A percentile compares a stretch with the other conserved stretches of the same genome.
Evolutionary conservation across 2,888 invertebrate species (phyloP).

Genomic region (Orthosia cruda): DNA sequence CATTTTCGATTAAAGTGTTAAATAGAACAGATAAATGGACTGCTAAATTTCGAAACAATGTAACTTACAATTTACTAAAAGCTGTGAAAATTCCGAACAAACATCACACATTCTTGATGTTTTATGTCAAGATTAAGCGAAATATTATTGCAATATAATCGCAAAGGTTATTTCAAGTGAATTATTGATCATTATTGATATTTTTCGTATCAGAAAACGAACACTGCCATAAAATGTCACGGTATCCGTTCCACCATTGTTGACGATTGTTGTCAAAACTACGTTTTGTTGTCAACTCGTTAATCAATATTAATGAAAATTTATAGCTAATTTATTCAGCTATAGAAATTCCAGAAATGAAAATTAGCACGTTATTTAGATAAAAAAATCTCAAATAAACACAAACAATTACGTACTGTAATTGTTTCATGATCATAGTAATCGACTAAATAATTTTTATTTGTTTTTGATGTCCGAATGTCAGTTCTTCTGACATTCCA

Average conservation of each 20-base stretch:
- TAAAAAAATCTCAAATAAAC: not conserved
- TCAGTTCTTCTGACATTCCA: slow-evolving; percentile 10
- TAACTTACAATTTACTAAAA: slow-evolving; percentile 94
- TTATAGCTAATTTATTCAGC: slow-evolving; percentile 47
- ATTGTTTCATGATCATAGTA: slow-evolving; percentile 29
- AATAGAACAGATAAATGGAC: slow-evolving; percentile 74
- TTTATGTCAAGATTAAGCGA: slow-evolving; percentile 84
- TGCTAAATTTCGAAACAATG: slow-evolving; percentile 89
- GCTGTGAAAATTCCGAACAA: slow-evolving; percentile 98
- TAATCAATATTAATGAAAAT: slow-evolving; percentile 45
- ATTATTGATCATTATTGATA: slow-evolving; percentile 90
- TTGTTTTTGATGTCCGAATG: not conserved
- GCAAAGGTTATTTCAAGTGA: slow-evolving; percentile 82
- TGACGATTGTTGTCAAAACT: slow-evolving; percentile 90
- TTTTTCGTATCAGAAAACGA: slow-evolving; percentile 90
- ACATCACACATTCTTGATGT: slow-evolving; percentile 96
- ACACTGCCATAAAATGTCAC: slow-evolving; percentile 89
- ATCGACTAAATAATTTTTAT: slow-evolving; percentile 37
- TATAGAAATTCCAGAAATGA: not conserved
- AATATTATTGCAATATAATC: slow-evolving; percentile 89
- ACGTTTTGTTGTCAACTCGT: slow-evolving; percentile 80
- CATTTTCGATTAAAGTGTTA: slow-evolving; percentile 66
- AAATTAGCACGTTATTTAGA: accelerated
- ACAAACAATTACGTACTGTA: not conserved
- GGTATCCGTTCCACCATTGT: slow-evolving; percentile 91